phyloP scores from a whole-genome alignment of 1,140 invertebrate species.

The Stegodyphus mimosarum region DNA sequence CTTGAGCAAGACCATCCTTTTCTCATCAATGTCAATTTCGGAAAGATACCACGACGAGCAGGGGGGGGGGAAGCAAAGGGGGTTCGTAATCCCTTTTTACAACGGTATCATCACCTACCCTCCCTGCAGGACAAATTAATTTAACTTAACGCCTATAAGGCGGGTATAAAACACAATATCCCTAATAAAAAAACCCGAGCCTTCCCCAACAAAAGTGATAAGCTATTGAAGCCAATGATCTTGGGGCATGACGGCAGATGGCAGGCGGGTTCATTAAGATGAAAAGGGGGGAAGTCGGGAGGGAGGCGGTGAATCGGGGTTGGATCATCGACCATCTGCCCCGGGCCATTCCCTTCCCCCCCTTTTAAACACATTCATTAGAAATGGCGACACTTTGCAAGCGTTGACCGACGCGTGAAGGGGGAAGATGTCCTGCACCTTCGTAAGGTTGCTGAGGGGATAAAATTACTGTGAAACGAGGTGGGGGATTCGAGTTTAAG shows the following conservation, averaged over 20 bases:
- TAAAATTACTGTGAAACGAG: neutral
- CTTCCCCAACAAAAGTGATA: constrained; percentile 8
- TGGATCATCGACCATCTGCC: constrained; percentile 54
- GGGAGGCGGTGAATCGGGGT: neutral
- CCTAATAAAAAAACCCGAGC: constrained; percentile 2
- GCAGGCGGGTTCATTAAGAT: constrained; percentile 47
- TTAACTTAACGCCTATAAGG: constrained; percentile 60
- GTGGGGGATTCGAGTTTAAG: neutral
- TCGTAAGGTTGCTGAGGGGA: neutral
- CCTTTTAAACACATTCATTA: constrained; percentile 56
- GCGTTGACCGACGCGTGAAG: constrained; percentile 14
- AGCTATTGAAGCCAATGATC: constrained; percentile 48
- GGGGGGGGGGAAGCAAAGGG: neutral
- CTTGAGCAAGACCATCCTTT: constrained; percentile 38
- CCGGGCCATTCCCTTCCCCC: neutral
- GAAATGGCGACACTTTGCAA: constrained; percentile 40
- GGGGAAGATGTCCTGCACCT: neutral
- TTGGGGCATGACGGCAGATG: constrained; percentile 37
- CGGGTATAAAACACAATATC: constrained; percentile 40
- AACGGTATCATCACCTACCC: constrained; percentile 35
- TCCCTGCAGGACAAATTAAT: constrained; percentile 55
- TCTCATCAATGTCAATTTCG: constrained; percentile 49
- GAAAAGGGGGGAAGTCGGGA: neutral
- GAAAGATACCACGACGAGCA: constrained; percentile 19
- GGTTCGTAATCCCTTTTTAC: neutral